Evolutionary conservation across 2,113 vertebrate species (phyloP).

Genomic region (Petaurus breviceps): DNA sequence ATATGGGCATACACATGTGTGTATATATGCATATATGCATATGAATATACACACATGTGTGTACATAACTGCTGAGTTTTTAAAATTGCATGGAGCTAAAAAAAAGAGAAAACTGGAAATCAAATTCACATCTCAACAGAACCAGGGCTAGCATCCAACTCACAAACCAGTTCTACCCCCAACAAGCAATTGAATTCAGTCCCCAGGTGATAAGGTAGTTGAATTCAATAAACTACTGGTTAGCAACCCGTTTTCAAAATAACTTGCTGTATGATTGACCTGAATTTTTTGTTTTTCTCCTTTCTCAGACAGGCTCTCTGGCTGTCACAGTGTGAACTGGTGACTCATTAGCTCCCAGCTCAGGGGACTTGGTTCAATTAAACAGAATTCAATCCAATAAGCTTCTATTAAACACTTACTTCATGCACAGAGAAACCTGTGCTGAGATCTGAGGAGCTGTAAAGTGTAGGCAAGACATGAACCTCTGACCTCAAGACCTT

Average conservation of each 20-base stretch:
- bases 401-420: not conserved
- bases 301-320: not conserved
- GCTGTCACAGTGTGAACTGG: not conserved
- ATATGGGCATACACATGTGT: not conserved
- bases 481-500: not conserved
- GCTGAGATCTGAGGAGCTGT: not conserved
- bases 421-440: not conserved
- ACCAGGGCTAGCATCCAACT: not conserved
- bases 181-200: not conserved
- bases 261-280: not conserved
- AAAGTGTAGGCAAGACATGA: not conserved
- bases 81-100: not conserved
- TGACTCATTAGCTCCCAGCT: not conserved
- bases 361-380: not conserved
- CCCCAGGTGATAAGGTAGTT: not conserved
- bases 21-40: not conserved
- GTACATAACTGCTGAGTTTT: not conserved
- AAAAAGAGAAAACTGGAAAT: not conserved
- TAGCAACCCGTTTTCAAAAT: not conserved
- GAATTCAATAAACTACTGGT: not conserved
- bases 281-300: not conserved
- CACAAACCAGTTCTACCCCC: not conserved
- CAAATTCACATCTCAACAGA: not conserved
- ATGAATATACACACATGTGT: not conserved
- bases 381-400: not conserved